A percentile compares a stretch with the other conserved stretches of the same genome.
These are phyloP conservation scores for Battus philenor DNA, from an alignment of 1,140 invertebrate genomes.

Conservation along the genomic window DNA sequence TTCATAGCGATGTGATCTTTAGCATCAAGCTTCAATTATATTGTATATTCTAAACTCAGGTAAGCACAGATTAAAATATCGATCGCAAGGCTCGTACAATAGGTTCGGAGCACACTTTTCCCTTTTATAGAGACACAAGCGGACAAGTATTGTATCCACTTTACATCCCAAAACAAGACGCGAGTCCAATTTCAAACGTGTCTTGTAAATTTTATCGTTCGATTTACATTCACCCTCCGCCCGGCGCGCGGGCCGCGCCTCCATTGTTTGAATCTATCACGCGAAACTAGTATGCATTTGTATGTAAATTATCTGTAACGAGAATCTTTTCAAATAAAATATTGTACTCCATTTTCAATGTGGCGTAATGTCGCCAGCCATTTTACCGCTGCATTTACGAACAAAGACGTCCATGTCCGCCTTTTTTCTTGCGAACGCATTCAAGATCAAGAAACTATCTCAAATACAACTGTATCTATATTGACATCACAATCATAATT, in stretches of 20 bases:
- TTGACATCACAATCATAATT: too few relatives aligned
- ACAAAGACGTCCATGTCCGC: neutral
- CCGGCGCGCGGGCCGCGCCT: neutral
- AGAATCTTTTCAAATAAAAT: conserved; percentile 12
- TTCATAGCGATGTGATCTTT: too few relatives aligned
- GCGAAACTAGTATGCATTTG: conserved; percentile 12
- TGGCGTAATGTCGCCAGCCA: neutral
- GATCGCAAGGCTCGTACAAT: too few relatives aligned
- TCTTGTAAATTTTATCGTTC: conserved; percentile 12
- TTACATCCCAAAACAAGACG: conserved; percentile 9
- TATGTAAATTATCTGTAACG: conserved; percentile 11
- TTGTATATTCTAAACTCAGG: too few relatives aligned
- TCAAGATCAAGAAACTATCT: too few relatives aligned
- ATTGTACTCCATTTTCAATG: neutral
- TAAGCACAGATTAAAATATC: too few relatives aligned
- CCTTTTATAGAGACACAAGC: too few relatives aligned
- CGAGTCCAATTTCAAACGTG: conserved; percentile 11
- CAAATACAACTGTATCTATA: too few relatives aligned
- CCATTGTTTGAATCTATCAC: conserved; percentile 12
- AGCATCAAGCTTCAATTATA: too few relatives aligned
- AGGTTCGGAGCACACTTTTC: too few relatives aligned
- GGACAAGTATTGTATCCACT: conserved; percentile 6
- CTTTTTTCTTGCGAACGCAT: neutral
- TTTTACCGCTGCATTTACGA: neutral
- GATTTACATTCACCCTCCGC: conserved; percentile 10